phyloP scores from a whole-genome alignment of 2,888 invertebrate species.

The Aspidiotus destructor region DNA sequence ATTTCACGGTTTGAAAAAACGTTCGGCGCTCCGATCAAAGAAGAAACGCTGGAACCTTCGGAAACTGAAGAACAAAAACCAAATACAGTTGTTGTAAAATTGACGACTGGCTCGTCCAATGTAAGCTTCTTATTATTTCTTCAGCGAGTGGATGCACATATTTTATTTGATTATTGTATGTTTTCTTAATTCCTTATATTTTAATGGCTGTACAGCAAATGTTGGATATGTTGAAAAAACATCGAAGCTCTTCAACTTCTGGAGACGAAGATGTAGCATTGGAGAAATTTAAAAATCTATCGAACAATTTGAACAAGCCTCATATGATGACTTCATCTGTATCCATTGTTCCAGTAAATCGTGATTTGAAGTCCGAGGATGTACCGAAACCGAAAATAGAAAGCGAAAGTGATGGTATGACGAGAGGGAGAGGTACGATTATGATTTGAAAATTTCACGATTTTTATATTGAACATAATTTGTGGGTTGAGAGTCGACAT shows the following conservation, averaged over 20 bases:
- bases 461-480: no score
- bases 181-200: background rate
- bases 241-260: slow-evolving; percentile 34
- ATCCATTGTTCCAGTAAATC: slow-evolving; percentile 45
- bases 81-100: slow-evolving; percentile 39
- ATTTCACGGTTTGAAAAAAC: slow-evolving; percentile 59
- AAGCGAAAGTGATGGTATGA: slow-evolving; percentile 37
- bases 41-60: slow-evolving; percentile 33
- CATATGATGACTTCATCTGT: slow-evolving; percentile 48
- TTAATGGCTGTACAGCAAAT: slow-evolving; percentile 35
- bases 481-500: no score
- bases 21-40: slow-evolving; percentile 38
- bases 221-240: slow-evolving; percentile 40
- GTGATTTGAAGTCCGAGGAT: slow-evolving; percentile 29
- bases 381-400: slow-evolving; percentile 31
- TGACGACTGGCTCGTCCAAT: slow-evolving; percentile 38
- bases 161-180: background rate
- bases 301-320: slow-evolving; percentile 38
- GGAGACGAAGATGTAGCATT: slow-evolving; percentile 35
- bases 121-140: slow-evolving; percentile 24
- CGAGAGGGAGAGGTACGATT: slow-evolving; percentile 36
- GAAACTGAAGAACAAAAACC: slow-evolving; percentile 36
- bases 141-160: background rate
- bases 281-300: slow-evolving; percentile 35
- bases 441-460: background rate